Conservation (phyloP, 2,797 vertebrate species). For the Trichosurus vulpecula region DNA sequence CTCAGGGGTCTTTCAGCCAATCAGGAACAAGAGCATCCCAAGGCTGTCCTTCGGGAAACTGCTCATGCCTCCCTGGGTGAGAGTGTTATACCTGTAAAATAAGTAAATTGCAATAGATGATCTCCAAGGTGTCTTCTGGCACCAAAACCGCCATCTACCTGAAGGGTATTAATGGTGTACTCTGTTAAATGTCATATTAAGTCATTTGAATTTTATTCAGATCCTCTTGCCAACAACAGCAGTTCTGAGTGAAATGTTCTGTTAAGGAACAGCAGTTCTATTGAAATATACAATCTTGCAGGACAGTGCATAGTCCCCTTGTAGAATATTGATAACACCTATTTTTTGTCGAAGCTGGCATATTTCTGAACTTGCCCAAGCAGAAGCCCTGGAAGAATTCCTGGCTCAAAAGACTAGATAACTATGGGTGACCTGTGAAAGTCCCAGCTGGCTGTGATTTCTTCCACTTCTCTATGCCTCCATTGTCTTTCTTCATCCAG, state of each 20-base stretch:
- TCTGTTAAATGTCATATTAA: background rate
- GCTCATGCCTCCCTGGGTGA: background rate
- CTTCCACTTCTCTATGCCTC: conserved; percentile 10
- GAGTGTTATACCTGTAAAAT: background rate
- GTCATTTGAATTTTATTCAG: background rate
- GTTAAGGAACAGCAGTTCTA: background rate
- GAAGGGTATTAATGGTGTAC: background rate
- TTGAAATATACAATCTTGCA: background rate
- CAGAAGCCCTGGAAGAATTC: background rate
- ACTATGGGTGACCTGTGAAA: background rate
- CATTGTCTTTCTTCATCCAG: conserved; percentile 1
- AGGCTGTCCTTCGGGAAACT: background rate
- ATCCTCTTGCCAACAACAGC: background rate
- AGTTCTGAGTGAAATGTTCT: background rate
- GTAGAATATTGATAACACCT: background rate
- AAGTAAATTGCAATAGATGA: background rate
- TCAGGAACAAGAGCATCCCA: background rate
- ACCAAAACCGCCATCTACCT: background rate
- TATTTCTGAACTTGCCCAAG: background rate
- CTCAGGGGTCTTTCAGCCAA: background rate
- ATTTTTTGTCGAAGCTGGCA: background rate
- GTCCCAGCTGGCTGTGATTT: background rate
- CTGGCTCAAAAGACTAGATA: background rate
- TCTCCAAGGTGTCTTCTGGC: background rate
- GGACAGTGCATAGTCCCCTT: background rate